phyloP scores from a whole-genome alignment of 2,113 vertebrate genomes.

The Agelaius tricolor region DNA sequence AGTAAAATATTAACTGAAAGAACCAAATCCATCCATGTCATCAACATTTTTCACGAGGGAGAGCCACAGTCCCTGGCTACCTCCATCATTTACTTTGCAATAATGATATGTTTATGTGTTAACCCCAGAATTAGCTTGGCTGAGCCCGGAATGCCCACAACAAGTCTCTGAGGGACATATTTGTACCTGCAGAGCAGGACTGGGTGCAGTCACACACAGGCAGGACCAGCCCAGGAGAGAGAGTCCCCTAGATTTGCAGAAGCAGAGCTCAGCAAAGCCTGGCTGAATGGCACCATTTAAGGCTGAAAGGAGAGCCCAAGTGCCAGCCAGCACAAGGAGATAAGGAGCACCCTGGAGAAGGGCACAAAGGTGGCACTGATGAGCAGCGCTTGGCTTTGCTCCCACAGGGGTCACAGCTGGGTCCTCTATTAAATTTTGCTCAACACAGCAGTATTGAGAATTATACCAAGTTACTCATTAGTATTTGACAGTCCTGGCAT shows the following conservation, averaged over 20 bases:
- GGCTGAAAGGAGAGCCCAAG: conserved; percentile 41
- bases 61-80: neutral
- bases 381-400: neutral
- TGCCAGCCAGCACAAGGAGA: conserved; percentile 55
- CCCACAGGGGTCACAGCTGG: conserved; percentile 49
- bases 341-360: neutral
- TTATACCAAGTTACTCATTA: neutral
- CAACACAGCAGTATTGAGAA: conserved; percentile 37
- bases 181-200: neutral
- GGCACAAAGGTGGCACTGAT: conserved; percentile 58
- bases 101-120: neutral
- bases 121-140: neutral
- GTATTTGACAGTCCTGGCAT: neutral
- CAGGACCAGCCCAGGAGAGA: neutral
- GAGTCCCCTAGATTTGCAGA: neutral
- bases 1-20: neutral
- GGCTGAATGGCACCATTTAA: conserved; percentile 18
- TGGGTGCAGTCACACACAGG: neutral
- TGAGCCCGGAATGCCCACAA: neutral
- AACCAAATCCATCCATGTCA: neutral
- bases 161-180: neutral
- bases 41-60: neutral
- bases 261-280: neutral
- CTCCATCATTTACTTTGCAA: neutral
- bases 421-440: conserved; percentile 28